Conservation (phyloP, 2,113 vertebrate genomes). For the Lophochroa leadbeateri region DNA sequence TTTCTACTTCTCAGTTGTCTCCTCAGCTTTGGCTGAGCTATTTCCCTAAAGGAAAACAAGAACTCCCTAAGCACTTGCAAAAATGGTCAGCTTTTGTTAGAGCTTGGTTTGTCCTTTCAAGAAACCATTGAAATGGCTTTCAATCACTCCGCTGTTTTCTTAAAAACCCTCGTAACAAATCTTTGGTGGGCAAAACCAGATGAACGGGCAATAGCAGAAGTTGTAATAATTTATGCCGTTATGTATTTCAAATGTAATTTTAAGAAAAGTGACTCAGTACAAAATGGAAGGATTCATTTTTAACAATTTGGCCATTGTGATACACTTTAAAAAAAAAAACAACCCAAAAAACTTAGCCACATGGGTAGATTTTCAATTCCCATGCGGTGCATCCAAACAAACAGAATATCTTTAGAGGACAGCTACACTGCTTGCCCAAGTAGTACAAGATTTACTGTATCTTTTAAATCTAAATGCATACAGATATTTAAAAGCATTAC, state of each 20-base stretch:
- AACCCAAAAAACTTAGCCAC: not conserved
- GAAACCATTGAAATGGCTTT: not conserved
- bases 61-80: not conserved
- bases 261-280: not conserved
- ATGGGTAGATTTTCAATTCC: not conserved
- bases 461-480: not conserved
- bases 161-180: not conserved
- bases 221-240: not conserved
- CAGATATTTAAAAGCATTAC: not conserved
- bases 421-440: not conserved
- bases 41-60: not conserved
- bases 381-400: rapidly evolving
- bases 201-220: not conserved
- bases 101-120: slow-evolving; percentile 40
- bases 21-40: not conserved
- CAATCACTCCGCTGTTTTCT: not conserved
- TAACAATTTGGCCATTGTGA: not conserved
- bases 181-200: not conserved
- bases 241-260: not conserved
- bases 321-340: not conserved
- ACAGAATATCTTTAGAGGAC: not conserved
- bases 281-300: not conserved
- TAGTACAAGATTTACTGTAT: not conserved
- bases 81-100: slow-evolving; percentile 16
- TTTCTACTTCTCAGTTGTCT: not conserved